Evolutionary conservation across 2,797 vertebrate species (phyloP).

Genomic region (Sebastes itinus): DNA sequence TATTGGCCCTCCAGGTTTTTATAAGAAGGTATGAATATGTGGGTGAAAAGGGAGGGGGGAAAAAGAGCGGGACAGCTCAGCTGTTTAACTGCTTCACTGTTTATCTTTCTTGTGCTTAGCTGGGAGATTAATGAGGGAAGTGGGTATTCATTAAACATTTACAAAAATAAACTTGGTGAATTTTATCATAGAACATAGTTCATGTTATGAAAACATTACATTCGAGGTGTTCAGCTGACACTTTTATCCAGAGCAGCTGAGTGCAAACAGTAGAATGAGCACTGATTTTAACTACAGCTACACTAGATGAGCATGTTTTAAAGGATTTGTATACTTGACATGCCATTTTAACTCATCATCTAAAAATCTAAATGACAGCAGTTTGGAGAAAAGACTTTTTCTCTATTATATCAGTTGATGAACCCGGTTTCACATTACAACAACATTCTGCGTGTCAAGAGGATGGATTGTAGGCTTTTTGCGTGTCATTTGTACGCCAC

Average conservation of each 20-base stretch:
- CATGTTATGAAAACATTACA: conserved; percentile 56
- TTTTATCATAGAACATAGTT: conserved; percentile 63
- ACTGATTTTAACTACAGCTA: neutral
- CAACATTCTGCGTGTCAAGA: too few species aligned
- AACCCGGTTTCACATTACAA: too few species aligned
- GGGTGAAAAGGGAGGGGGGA: conserved; percentile 6
- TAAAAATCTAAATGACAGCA: neutral
- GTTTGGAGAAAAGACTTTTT: neutral
- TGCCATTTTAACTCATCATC: neutral
- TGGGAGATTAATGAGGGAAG: conserved; percentile 66
- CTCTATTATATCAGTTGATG: neutral
- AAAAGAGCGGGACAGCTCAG: conserved; percentile 32
- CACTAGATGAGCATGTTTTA: neutral
- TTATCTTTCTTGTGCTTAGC: conserved; percentile 71
- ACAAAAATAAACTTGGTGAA: conserved; percentile 55
- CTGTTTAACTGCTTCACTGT: conserved; percentile 74
- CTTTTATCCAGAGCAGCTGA: conserved; percentile 26
- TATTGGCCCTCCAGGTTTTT: conserved; percentile 64
- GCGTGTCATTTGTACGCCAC: too few species aligned
- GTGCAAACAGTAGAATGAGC: neutral
- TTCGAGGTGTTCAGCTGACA: conserved; percentile 42
- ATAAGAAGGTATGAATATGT: conserved; percentile 66
- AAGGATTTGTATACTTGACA: neutral
- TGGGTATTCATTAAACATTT: conserved; percentile 71
- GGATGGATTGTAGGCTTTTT: too few species aligned